Conservation (phyloP, 2,113 vertebrate species). For the Scomber japonicus region DNA sequence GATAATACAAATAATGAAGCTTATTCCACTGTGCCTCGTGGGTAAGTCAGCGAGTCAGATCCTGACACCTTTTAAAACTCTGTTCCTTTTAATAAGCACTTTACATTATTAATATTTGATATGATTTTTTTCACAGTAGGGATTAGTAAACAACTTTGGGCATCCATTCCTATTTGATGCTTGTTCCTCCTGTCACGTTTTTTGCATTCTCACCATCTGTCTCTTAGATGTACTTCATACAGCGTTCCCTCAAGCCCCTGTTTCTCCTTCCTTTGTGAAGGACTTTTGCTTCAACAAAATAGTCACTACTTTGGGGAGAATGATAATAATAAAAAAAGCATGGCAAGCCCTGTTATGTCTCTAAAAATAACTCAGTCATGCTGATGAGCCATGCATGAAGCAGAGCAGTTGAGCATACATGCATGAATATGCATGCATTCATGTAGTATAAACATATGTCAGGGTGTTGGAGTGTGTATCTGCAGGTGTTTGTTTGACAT, state of each 20-base stretch:
- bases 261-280: constrained; percentile 58
- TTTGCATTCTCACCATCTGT: constrained; percentile 66
- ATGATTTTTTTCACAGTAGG: constrained; percentile 21
- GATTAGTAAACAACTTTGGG: constrained; percentile 63
- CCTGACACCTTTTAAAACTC: constrained; percentile 34
- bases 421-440: background rate
- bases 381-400: constrained; percentile 17
- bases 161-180: constrained; percentile 57
- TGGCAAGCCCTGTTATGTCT: constrained; percentile 28
- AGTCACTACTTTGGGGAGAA: constrained; percentile 43
- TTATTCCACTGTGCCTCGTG: background rate
- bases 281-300: constrained; percentile 63
- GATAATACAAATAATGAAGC: too few species aligned
- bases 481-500: constrained; percentile 1
- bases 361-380: constrained; percentile 50
- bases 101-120: constrained; percentile 31
- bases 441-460: background rate
- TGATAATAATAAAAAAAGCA: constrained; percentile 4
- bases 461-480: too few species aligned
- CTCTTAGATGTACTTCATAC: constrained; percentile 59
- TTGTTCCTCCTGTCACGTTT: constrained; percentile 22
- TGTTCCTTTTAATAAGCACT: constrained; percentile 36
- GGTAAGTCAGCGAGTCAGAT: constrained; percentile 14
- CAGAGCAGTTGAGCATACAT: background rate
- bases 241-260: constrained; percentile 40